Conservation (phyloP, 2,888 invertebrate genomes). For the Halictus ligatus region DNA sequence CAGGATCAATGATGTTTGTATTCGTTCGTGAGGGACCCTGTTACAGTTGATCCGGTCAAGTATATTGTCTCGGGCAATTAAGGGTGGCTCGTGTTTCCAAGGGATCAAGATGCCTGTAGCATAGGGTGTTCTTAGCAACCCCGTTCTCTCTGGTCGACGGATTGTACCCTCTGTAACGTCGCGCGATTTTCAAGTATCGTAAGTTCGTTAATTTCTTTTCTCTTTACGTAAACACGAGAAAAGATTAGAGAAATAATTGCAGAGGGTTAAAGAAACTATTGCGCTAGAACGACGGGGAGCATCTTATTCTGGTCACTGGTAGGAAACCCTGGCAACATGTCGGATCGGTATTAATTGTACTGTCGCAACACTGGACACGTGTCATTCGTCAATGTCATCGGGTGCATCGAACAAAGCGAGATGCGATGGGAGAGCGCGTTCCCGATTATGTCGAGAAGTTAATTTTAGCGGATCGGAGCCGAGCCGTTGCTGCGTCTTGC, state of each 20-base stretch:
- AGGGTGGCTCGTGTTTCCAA: background rate
- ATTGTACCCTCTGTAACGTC: background rate
- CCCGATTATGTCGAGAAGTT: constrained; percentile 49
- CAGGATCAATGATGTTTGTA: constrained; percentile 9
- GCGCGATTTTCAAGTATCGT: background rate
- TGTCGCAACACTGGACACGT: constrained; percentile 27
- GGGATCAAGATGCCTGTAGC: background rate
- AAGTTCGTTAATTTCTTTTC: too few species aligned
- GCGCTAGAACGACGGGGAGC: background rate
- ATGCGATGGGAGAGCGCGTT: constrained; percentile 19
- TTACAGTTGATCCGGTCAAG: background rate
- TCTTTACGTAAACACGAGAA: background rate
- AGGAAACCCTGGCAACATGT: constrained; percentile 38
- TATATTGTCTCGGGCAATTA: background rate
- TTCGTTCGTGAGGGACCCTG: background rate
- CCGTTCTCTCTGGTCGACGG: background rate
- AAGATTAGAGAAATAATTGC: background rate
- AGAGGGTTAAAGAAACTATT: background rate
- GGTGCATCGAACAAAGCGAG: constrained; percentile 33
- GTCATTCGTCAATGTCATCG: constrained; percentile 43
- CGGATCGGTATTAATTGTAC: constrained; percentile 37
- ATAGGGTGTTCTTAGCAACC: background rate
- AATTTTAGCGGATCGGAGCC: constrained; percentile 43
- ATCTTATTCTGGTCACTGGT: constrained; percentile 51
- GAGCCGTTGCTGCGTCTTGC: background rate